Percentiles rank a stretch among this genome's conserved stretches.
phyloP scores from a whole-genome alignment of 2,797 vertebrate species.

The Myioborus miniatus region DNA sequence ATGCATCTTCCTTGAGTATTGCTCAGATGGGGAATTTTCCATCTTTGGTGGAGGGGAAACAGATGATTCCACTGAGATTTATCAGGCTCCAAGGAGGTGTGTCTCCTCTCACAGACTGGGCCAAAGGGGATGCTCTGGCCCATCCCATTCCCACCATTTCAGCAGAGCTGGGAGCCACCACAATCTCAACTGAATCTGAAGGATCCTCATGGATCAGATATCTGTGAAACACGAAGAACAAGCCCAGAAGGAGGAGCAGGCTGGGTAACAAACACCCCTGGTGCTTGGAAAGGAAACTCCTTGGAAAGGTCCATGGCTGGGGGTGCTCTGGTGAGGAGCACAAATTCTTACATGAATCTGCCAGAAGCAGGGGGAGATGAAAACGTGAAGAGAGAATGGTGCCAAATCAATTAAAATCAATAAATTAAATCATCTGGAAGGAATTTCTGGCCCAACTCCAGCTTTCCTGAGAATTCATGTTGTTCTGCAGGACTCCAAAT shows the following conservation, averaged over 20 bases:
- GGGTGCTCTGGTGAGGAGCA: neutral
- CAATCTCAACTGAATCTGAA: neutral
- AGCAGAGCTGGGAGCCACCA: neutral
- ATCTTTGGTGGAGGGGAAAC: neutral
- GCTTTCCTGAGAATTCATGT: neutral
- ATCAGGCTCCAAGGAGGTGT: neutral
- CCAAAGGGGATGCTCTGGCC: neutral
- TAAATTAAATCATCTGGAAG: neutral
- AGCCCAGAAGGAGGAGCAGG: neutral
- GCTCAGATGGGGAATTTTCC: neutral
- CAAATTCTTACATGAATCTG: neutral
- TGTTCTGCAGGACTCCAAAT: neutral
- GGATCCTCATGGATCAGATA: neutral
- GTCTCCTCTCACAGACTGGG: neutral
- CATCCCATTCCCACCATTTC: neutral
- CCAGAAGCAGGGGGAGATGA: neutral
- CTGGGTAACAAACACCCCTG: neutral
- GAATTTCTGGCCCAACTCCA: neutral
- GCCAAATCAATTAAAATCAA: neutral
- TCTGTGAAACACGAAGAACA: neutral
- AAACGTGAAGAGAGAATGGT: neutral
- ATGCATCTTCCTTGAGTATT: neutral
- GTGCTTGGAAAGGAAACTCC: neutral
- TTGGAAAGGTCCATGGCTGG: neutral
- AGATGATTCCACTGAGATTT: neutral